Evolutionary conservation across 2,888 invertebrate species (phyloP), one percentile per base, ranked within the genome.

Genomic region (Agrochola lychnidis): DNA sequence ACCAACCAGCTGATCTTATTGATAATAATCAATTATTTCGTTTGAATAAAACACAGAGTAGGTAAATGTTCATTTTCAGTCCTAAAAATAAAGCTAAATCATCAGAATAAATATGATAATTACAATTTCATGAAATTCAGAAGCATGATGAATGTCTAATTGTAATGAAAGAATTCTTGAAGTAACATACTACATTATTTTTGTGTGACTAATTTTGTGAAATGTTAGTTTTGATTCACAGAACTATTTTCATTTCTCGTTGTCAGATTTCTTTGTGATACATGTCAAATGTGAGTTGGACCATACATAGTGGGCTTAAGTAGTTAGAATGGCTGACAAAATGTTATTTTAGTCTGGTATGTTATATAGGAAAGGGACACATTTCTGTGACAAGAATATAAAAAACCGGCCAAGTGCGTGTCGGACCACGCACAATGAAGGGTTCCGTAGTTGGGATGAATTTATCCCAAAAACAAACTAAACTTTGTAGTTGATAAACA

Each of bases 151-250:
- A 22, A 19, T 45, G 30, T 57, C 12, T 16, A 3, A n/a, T 66
- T 30, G 14, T 57, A 19, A 76, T 40, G 30, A 76, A 76, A 61
- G 9, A 66, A 59, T 66, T n/a, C 51, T 51, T 59, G 40, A 59
- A 48, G 16, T 42, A 48, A 40, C 19, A 51, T 30, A 76, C 25
- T 40, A 42, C 51, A 64, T 57, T 59, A 66, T n/a, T 59, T 30
- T 30, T 0, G 22, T 53, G 36, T 67, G 14, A 68, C 53, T 51
- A 51, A 36, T 22, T 53, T 53, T n/a, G 22, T 63, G n/a, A 64
- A 64, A 57, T 56, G 12, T 63, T 76, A 12, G 25, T 75, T 76
- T 40, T 56, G 40, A 79, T 79, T 80, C 48, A 72, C n/a, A 40
- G 25, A 36, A 53, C 42, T 64, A 73, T 80, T 73, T 78, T 57